phyloP scores from a whole-genome alignment of 2,888 invertebrate species.

The Cantharis flavilabris region DNA sequence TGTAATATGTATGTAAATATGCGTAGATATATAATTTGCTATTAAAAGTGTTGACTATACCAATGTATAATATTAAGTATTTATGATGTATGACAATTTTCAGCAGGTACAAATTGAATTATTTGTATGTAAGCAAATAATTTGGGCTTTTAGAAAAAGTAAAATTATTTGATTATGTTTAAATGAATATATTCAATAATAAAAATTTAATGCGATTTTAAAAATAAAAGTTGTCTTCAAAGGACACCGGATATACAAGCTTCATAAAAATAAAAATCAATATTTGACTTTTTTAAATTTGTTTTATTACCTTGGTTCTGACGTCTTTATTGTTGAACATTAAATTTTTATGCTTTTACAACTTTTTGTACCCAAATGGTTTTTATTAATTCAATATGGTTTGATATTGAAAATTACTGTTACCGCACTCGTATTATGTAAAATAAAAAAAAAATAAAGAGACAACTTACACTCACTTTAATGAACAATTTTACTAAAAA shows the following conservation, averaged over 20 bases:
- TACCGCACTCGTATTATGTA: background rate
- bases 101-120: background rate
- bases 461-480: background rate
- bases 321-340: background rate
- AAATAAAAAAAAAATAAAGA: background rate
- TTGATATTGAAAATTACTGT: background rate
- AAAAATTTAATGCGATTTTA: background rate
- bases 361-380: background rate
- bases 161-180: background rate
- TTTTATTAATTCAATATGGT: background rate
- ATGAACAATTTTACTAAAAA: background rate
- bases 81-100: background rate
- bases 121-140: background rate
- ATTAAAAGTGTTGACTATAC: background rate
- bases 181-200: background rate
- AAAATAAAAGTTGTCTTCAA: background rate
- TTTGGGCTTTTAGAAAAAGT: background rate
- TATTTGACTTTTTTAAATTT: background rate
- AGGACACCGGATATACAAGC: background rate
- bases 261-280: background rate
- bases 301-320: background rate
- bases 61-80: background rate
- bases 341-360: background rate
- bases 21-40: background rate
- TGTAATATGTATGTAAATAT: background rate